Percentiles rank a stretch among this genome's conserved stretches.
These are phyloP conservation scores for Iguana delicatissima DNA, from an alignment of 2,797 vertebrate genomes.

Conservation along the genomic window DNA sequence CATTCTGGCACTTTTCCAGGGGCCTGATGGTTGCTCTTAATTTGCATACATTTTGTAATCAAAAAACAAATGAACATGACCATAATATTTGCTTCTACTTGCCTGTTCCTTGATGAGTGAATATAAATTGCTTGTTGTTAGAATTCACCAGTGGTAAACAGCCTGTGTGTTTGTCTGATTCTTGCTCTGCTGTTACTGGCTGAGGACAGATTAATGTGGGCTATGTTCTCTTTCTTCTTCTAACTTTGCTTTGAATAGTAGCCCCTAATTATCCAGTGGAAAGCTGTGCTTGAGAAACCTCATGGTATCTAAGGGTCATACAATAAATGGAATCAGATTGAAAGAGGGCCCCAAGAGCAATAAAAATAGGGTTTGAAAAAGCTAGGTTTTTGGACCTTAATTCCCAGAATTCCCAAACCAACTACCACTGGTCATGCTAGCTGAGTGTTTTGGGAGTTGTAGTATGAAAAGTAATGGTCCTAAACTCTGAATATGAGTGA, in stretches of 20 bases:
- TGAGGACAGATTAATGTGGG: constrained; percentile 20
- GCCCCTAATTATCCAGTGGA: constrained; percentile 5
- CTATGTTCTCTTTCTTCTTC: neutral
- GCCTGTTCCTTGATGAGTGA: constrained; percentile 67
- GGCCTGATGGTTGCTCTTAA: constrained; percentile 68
- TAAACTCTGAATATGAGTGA: neutral
- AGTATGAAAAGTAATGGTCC: too few species aligned
- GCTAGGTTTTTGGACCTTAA: too few species aligned
- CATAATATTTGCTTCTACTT: constrained; percentile 76
- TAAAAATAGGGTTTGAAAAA: neutral
- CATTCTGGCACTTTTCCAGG: constrained; percentile 71
- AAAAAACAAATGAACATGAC: constrained; percentile 76
- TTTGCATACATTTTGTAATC: constrained; percentile 76
- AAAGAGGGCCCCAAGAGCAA: neutral
- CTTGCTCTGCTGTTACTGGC: constrained; percentile 25
- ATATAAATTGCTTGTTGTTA: constrained; percentile 62
- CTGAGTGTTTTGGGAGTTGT: too few species aligned
- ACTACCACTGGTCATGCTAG: too few species aligned
- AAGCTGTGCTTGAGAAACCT: neutral
- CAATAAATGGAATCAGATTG: constrained; percentile 26
- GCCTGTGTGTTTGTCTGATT: constrained; percentile 47
- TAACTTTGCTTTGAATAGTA: neutral
- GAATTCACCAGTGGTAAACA: constrained; percentile 60
- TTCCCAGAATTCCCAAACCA: too few species aligned
- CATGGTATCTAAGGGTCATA: neutral